Base-by-base conservation (phyloP, 2,113 vertebrate species). In the Symphodus melops region DNA sequence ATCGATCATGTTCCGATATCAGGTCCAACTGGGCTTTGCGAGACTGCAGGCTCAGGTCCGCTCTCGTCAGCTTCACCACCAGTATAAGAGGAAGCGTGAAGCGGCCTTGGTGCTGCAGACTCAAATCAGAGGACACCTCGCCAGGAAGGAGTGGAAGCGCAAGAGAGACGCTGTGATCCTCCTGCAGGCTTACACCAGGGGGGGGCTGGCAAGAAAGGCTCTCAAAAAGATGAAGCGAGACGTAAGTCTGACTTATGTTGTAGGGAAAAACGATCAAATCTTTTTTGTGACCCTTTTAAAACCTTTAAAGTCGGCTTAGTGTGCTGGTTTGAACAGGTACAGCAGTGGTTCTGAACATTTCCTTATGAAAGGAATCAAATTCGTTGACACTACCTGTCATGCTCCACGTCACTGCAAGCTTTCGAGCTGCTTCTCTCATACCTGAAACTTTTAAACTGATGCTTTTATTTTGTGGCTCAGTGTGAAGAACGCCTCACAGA, bases 31-130 rank as follows among this genome's bases (percentile, higher is more conserved):
- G 74, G 97, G 98, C 39, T 97, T 96, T 0, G 91, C 93, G 2
- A 96, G 98, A n/a, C 91, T 99, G 41, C 98, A 97, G 86, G 97
- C 97, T 0, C 91, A 95, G 33, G 89, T 91, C 44, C 95, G 93
- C 12, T 91, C 96, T 57, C 95, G 86, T 9, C 92, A 93, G 62
- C 83, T 98, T 9, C 72, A 86, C 0, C 88, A 82, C 44, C 89
- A 88, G 19, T 98, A 98, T 25, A 90, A 92, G 80, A 90, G 82
- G 75, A 90, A 91, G 53, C 86, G 93, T 0, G 74, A 85, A 37
- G 86, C 39, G 0, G 56, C 93, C 61, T 55, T 95, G 4, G 58
- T 92, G 65, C 85, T 99, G 8, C 97, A 99, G 85, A 91, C 95
- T 0, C 57, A 73, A 5, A 87, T 91, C 79, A 93, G 97, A 2